A percentile compares a stretch with the other conserved stretches of the same genome.
Conservation (phyloP, 2,888 invertebrate genomes). For the Epicampocera succincta region DNA sequence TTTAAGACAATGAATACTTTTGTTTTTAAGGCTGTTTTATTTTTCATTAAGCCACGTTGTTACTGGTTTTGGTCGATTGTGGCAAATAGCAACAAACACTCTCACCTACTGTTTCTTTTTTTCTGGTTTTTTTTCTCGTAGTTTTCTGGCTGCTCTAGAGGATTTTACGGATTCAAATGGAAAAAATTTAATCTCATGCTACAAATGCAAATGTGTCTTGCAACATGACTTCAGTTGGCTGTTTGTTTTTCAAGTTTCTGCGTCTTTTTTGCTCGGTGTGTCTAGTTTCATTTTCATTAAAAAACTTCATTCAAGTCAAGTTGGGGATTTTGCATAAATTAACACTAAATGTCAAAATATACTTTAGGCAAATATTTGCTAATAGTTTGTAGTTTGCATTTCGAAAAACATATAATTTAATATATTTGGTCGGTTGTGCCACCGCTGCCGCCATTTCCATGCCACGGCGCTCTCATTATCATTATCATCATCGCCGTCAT, state of each 20-base stretch:
- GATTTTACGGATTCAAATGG: conserved; percentile 51
- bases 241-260: conserved; percentile 17
- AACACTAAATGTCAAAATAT: conserved; percentile 70
- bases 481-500: conserved; percentile 38
- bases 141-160: conserved; percentile 12
- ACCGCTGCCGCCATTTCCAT: conserved; percentile 44
- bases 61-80: conserved; percentile 51
- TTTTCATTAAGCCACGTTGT: conserved; percentile 53
- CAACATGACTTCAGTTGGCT: conserved; percentile 7
- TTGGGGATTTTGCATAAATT: conserved; percentile 65
- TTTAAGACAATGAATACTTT: conserved; percentile 65
- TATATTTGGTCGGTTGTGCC: conserved; percentile 31
- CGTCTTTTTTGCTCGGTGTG: conserved; percentile 7
- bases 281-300: conserved; percentile 50
- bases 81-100: conserved; percentile 46
- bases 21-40: conserved; percentile 31
- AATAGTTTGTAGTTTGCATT: conserved; percentile 69
- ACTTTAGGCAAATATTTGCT: conserved; percentile 70
- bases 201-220: conserved; percentile 36
- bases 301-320: conserved; percentile 1
- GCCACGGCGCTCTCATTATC: conserved; percentile 36
- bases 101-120: conserved; percentile 41
- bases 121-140: neutral
- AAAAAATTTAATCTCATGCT: conserved; percentile 24
- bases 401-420: conserved; percentile 69